Evolutionary conservation across 53 echinoderm and acorn worm species (phyloP).

Genomic region (Echinometra lucunter): DNA sequence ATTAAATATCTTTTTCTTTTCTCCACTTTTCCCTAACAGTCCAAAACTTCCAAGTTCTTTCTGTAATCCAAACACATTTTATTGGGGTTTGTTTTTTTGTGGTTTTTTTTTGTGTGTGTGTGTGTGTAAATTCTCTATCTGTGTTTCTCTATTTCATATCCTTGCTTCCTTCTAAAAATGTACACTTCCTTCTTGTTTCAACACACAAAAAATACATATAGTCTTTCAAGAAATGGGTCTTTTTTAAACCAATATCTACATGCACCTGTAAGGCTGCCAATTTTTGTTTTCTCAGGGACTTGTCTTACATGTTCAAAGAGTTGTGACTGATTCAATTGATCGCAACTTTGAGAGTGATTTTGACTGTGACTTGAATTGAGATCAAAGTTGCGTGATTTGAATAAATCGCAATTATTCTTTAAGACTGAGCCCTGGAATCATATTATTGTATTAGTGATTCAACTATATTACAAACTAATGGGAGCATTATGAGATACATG

Average conservation of each 20-base stretch:
- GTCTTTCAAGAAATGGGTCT: not conserved
- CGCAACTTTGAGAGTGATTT: too few relatives aligned
- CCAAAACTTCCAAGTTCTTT: not conserved
- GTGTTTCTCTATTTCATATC: not conserved
- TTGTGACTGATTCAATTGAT: too few relatives aligned
- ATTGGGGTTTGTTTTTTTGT: not conserved
- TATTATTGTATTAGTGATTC: not conserved
- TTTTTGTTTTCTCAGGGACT: too few relatives aligned
- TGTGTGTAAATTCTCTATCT: too few relatives aligned
- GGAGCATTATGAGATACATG: not conserved
- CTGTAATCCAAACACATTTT: not conserved
- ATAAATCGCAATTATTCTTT: too few relatives aligned
- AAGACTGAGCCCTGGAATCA: too few relatives aligned
- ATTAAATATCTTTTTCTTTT: not conserved
- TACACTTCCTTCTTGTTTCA: not conserved
- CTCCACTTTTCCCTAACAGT: not conserved
- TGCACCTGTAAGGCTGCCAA: too few relatives aligned
- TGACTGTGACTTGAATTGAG: too few relatives aligned
- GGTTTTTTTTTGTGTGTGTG: too few relatives aligned
- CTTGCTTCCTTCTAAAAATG: not conserved
- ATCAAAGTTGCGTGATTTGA: too few relatives aligned
- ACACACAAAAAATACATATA: not conserved
- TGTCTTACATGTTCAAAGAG: too few relatives aligned
- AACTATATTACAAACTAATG: not conserved
- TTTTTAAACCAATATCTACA: too few relatives aligned